Evolutionary conservation across 2,888 invertebrate species (phyloP), one percentile per base, ranked within the genome.

Genomic region (Caenorhabditis sinica): DNA sequence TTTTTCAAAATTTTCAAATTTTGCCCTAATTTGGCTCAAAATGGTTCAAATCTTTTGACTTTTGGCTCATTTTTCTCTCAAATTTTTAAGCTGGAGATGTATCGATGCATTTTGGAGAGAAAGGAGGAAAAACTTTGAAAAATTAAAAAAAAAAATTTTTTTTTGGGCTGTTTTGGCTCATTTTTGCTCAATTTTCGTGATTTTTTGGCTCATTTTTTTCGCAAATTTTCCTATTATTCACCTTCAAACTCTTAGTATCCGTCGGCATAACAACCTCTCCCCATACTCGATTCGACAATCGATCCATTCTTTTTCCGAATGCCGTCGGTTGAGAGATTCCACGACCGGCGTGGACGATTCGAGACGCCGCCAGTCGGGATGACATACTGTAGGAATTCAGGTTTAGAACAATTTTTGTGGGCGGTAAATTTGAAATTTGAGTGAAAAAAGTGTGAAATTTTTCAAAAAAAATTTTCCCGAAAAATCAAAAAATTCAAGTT

Each of bases 251-350:
- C 45, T 85, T 88, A 25, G 63, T 77, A 72, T 92, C 90, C 0
- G 92, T 90, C 8, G 91, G 90, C 33, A 83, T 75, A 17, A 89
- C 89, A 11, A 90, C 88, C 73, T 90, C 86, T 58, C 87, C 87
- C 77, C 85, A 89, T 51, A 89, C 83, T 45, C 89, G 73, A 75
- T 85, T 83, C 33, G 85, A 76, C 56, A 89, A 80, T 65, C 88
- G 83, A 43, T 89, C 90, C 89, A 92, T 91, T 72, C 92, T 82
- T 85, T 91, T 92, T 60, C 92, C 92, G 77, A 88, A 91, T 13
- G 90, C 82, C 13, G 92, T 90, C 23, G 86, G 86, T 68, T 86
- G 83, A 13, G 84, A 75, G 61, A 92, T 83, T 61, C 91, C 90
- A 49, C 91, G 76, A 9, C 87, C 86, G 25, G 85, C 86, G 53